Percentiles rank a stretch among this genome's conserved stretches.
Evolutionary conservation across 2,113 vertebrate species (phyloP).

Genomic region (Astatotilapia flaviijosephi): DNA sequence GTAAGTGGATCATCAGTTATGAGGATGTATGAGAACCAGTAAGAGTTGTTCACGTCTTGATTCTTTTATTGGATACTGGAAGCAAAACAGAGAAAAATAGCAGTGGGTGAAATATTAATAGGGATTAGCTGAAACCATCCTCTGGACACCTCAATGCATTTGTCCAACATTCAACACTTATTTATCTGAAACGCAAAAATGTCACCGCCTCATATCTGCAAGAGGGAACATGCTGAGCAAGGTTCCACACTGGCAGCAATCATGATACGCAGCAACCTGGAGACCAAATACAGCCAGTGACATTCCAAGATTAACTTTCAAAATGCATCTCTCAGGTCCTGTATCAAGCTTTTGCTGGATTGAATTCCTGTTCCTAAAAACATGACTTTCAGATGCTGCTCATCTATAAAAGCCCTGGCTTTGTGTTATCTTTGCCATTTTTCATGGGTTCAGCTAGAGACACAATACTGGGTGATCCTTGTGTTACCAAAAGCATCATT

Average conservation of each 20-base stretch:
- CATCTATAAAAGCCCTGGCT: background rate
- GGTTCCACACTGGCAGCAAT: background rate
- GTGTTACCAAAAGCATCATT: conserved; percentile 96
- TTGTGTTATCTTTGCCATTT: background rate
- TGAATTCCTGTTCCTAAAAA: background rate
- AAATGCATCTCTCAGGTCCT: background rate
- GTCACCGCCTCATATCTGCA: background rate
- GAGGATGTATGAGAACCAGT: background rate
- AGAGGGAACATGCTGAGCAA: background rate
- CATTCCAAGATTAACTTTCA: background rate
- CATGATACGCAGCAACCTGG: background rate
- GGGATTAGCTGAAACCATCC: background rate
- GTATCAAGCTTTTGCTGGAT: accelerated
- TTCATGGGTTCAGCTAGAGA: background rate
- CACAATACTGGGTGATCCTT: background rate
- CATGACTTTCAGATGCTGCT: background rate
- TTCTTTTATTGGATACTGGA: background rate
- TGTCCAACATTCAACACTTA: background rate
- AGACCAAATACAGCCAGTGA: background rate
- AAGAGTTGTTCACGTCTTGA: background rate
- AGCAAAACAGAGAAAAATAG: background rate
- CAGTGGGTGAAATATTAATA: background rate
- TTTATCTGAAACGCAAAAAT: background rate
- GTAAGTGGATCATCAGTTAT: background rate
- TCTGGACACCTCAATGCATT: background rate